A percentile compares a stretch with the other conserved stretches of the same genome.
Conservation (phyloP, 2,888 invertebrate genomes). For the Philereme vetulata region DNA sequence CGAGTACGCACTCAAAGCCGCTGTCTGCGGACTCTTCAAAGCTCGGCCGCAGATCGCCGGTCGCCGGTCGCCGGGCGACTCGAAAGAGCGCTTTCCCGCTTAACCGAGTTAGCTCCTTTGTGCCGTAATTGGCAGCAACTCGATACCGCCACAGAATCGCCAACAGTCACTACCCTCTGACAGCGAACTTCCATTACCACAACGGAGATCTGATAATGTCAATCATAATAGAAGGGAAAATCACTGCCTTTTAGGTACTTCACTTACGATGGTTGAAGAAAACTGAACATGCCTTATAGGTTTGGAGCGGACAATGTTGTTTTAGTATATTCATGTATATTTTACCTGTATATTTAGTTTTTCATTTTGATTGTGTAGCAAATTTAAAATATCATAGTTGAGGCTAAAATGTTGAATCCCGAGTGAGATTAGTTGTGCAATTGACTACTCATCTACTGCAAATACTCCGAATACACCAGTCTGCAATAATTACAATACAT, state of each 20-base stretch:
- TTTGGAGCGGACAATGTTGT: too few species aligned
- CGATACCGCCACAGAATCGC: constrained; percentile 22
- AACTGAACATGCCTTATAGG: background rate
- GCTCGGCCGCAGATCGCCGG: constrained; percentile 3
- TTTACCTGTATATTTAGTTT: too few species aligned
- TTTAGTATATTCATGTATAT: too few species aligned
- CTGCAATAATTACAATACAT: too few species aligned
- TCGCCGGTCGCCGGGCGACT: too few species aligned
- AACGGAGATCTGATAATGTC: constrained; percentile 27
- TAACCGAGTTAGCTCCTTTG: constrained; percentile 28
- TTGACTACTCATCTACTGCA: too few species aligned
- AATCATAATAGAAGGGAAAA: constrained; percentile 29
- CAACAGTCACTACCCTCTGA: constrained; percentile 12
- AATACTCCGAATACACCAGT: too few species aligned
- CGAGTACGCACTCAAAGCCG: background rate
- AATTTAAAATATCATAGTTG: too few species aligned
- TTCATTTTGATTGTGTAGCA: too few species aligned
- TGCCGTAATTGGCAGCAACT: constrained; percentile 30
- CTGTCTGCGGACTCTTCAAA: constrained; percentile 5
- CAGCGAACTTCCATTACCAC: constrained; percentile 28
- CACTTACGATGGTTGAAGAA: constrained; percentile 11
- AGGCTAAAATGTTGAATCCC: too few species aligned
- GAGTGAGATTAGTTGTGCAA: too few species aligned
- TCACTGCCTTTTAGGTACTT: constrained; percentile 16
- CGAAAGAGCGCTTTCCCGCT: constrained; percentile 7